phyloP scores from a whole-genome alignment of 2,797 vertebrate species.

The Epinephelus coioides region DNA sequence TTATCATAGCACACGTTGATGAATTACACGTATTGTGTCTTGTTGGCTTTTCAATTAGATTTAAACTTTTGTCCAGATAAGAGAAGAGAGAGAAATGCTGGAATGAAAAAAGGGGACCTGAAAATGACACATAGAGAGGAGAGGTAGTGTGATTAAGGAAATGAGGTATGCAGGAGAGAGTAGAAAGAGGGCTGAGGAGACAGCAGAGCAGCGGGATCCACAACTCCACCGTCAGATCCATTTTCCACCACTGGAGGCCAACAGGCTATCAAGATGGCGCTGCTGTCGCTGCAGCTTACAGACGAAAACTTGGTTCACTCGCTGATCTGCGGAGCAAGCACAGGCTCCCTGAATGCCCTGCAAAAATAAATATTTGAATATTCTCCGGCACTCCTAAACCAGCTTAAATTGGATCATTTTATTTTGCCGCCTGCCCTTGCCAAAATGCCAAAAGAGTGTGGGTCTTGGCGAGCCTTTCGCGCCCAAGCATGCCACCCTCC shows the following conservation, averaged over 20 bases:
- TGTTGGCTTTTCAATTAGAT: slow-evolving; percentile 31
- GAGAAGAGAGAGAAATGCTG: neutral
- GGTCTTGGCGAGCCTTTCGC: slow-evolving; percentile 85
- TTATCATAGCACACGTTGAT: slow-evolving; percentile 39
- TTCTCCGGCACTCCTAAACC: slow-evolving; percentile 87
- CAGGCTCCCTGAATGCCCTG: slow-evolving; percentile 77
- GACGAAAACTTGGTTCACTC: slow-evolving; percentile 66
- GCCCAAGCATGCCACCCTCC: slow-evolving; percentile 78
- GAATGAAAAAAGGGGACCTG: slow-evolving; percentile 14
- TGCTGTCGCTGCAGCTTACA: slow-evolving; percentile 54
- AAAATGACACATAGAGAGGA: slow-evolving; percentile 9
- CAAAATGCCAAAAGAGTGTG: slow-evolving; percentile 91
- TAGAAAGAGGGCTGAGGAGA: slow-evolving; percentile 41
- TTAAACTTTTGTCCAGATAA: slow-evolving; percentile 47
- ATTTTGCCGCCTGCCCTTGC: slow-evolving; percentile 86
- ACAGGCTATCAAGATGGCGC: slow-evolving; percentile 83
- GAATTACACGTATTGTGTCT: slow-evolving; percentile 35
- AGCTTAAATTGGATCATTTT: slow-evolving; percentile 90
- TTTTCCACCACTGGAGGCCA: slow-evolving; percentile 84
- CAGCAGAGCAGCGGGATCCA: slow-evolving; percentile 57
- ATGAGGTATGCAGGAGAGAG: slow-evolving; percentile 35
- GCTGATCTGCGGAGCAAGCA: slow-evolving; percentile 79
- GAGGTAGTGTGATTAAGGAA: slow-evolving; percentile 37
- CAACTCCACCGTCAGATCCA: slow-evolving; percentile 73
- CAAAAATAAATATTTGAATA: slow-evolving; percentile 90